Conservation (phyloP, 2,888 invertebrate species). For the Antheraea yamamai region DNA sequence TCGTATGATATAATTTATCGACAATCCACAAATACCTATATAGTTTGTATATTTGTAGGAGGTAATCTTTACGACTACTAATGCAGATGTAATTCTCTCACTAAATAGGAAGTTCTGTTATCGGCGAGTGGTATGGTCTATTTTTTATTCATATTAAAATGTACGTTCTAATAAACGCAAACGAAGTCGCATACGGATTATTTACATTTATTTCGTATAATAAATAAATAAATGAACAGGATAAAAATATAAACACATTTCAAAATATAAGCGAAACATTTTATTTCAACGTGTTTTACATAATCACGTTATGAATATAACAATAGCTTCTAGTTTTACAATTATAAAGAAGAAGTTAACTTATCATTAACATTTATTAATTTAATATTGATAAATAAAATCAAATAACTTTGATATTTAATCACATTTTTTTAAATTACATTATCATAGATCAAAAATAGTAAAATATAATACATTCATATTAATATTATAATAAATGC, state of each 20-base stretch:
- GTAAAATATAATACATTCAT: background rate
- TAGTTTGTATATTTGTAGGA: no score
- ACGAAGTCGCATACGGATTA: no score
- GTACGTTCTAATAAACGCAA: no score
- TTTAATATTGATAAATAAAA: conserved; percentile 26
- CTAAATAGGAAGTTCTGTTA: no score
- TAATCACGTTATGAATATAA: conserved; percentile 28
- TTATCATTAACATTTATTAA: conserved; percentile 21
- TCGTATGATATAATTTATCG: no score
- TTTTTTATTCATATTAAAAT: no score
- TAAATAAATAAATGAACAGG: background rate
- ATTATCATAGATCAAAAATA: background rate
- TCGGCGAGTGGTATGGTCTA: no score
- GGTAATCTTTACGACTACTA: no score
- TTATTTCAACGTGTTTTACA: conserved; percentile 36
- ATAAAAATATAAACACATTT: conserved; percentile 14
- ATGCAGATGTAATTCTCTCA: no score
- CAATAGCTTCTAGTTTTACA: conserved; percentile 18
- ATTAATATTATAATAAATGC: background rate
- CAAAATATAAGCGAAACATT: conserved; percentile 36
- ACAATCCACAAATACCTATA: no score
- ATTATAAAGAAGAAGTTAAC: conserved; percentile 19
- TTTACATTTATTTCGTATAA: background rate
- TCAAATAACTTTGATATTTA: conserved; percentile 17
- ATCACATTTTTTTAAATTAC: conserved; percentile 6